Percentiles rank a stretch among this genome's conserved stretches.
Conservation (phyloP, 1,140 invertebrate genomes). For the Conopomorpha cramerella region DNA sequence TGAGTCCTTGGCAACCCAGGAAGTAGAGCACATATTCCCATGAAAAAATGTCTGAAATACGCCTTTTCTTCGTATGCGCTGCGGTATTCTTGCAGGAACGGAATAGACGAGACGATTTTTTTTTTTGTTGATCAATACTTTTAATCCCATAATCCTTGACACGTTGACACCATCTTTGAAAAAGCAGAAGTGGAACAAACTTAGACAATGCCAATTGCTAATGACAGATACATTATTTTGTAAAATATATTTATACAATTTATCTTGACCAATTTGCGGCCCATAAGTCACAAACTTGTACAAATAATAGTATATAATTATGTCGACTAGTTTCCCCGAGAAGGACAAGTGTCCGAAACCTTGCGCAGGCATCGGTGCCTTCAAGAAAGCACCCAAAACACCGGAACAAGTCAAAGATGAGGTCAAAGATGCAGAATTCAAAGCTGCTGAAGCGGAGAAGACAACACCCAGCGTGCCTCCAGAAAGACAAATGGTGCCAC, state of each 20-base stretch:
- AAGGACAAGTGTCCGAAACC: slow-evolving; percentile 33
- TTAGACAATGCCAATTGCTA: not conserved
- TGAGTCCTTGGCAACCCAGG: too few relatives aligned
- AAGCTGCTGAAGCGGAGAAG: not conserved
- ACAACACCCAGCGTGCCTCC: not conserved
- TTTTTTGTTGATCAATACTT: too few relatives aligned
- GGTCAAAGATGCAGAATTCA: slow-evolving; percentile 12
- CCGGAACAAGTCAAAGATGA: slow-evolving; percentile 26
- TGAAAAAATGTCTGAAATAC: too few relatives aligned
- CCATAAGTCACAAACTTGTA: too few relatives aligned
- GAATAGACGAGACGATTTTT: too few relatives aligned
- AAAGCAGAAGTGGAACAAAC: not conserved
- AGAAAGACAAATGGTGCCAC: slow-evolving; percentile 9
- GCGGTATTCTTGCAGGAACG: too few relatives aligned
- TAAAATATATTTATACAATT: not conserved
- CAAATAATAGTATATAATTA: not conserved
- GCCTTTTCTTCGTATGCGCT: too few relatives aligned
- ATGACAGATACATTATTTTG: too few relatives aligned
- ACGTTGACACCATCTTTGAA: not conserved
- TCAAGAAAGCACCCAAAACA: slow-evolving; percentile 27
- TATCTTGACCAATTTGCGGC: too few relatives aligned
- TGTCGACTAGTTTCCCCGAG: slow-evolving; percentile 27
- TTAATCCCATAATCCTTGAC: too few relatives aligned
- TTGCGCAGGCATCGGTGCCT: slow-evolving; percentile 37
- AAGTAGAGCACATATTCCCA: too few relatives aligned